Evolutionary conservation across 53 echinoderm and acorn worm genomes (phyloP), one percentile per base, ranked within the genome.

Genomic region (Apostichopus leukothele): DNA sequence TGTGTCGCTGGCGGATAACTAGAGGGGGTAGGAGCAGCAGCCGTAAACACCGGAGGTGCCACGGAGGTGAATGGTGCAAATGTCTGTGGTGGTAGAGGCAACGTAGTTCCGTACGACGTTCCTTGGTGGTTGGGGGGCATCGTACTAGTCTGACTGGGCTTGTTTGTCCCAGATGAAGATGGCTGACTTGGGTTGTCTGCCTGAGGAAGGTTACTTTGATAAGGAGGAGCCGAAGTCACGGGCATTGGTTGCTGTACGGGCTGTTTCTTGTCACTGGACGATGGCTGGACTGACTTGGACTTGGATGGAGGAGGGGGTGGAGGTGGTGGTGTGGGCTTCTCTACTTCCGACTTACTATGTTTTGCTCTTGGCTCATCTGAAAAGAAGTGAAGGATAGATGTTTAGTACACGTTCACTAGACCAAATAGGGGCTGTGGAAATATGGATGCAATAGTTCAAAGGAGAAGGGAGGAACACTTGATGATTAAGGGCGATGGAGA

Each of bases 281-380:
- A 74, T 59, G 86, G 50, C 20, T 84, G 83, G 50, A 90, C 80
- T n/a, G 92, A 75, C 55, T 87, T 86, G 53, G 86, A 51, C 53
- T 83, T 74, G 75, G 16, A 16, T 55, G 88, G 60, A 53, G 89
- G 78, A n/a, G 91, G 92, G 20, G 92, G 93, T 54, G 88, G 94
- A 20, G 90, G 90, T 12, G 90, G 90, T 5, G 79, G 90, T 66
- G 86, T 86, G 77, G 86, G 86, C 78, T 90, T 90, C 68, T 90
- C 90, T 53, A 86, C 86, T 39, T 90, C 90, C 27, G 78, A 79
- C 67, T 90, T 90, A 19, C 86, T 71, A 21, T 73, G 67, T 78
- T 90, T 90, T 51, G 68, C 90, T 27, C 85, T 90, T 60, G 90
- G 90, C 60, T 81, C 81, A 81, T 81, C 81, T 81, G 59, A 59